A percentile compares a stretch with the other conserved stretches of the same genome.
These are phyloP conservation scores for Cerceris rybyensis DNA, from an alignment of 2,888 invertebrate species.

Conservation along the genomic window DNA sequence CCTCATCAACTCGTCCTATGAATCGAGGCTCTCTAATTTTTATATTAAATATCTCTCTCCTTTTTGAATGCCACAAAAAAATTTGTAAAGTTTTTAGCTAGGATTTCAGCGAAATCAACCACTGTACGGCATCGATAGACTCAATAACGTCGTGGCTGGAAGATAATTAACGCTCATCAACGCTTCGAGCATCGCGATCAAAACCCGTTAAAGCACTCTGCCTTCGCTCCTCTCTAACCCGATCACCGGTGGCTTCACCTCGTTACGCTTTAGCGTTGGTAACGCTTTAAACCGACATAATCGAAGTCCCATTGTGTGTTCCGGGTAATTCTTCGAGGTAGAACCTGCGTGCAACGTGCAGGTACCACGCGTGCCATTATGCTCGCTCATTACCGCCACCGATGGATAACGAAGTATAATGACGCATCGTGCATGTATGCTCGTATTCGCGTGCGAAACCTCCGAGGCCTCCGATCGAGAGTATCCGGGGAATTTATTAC, in stretches of 20 bases:
- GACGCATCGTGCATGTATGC: background rate
- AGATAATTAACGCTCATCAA: slow-evolving; percentile 2
- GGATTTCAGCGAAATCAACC: no score
- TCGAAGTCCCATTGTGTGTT: slow-evolving; percentile 2
- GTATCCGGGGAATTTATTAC: background rate
- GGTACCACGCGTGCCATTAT: background rate
- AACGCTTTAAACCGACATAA: slow-evolving; percentile 33
- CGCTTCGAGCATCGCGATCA: slow-evolving; percentile 1
- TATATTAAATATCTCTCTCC: no score
- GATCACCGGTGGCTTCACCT: slow-evolving; percentile 17
- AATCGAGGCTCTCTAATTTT: no score
- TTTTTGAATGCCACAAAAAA: no score
- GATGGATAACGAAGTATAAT: background rate
- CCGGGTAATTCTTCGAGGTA: background rate
- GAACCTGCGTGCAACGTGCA: background rate
- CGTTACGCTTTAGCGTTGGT: slow-evolving; percentile 37
- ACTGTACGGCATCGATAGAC: background rate
- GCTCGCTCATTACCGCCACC: background rate
- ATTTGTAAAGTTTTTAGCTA: no score
- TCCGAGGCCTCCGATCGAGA: background rate
- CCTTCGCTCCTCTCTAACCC: slow-evolving; percentile 14
- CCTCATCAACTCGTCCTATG: no score
- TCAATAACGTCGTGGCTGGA: background rate
- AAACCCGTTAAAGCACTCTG: slow-evolving; percentile 8
- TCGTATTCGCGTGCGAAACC: background rate